Evolutionary conservation across 1,140 invertebrate species (phyloP).

Genomic region (Melitaea cinxia): DNA sequence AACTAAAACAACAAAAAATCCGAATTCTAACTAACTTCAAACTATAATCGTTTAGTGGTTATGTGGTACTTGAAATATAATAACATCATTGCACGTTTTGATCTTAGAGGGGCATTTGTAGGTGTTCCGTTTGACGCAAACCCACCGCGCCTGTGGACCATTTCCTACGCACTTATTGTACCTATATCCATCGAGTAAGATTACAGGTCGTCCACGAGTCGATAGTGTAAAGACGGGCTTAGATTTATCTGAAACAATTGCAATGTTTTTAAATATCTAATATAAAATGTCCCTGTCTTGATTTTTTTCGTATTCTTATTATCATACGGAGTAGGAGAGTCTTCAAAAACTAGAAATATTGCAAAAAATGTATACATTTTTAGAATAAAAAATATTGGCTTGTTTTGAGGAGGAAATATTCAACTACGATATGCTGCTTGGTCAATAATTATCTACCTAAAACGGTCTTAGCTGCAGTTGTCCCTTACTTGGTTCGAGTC

Average conservation of each 20-base stretch:
- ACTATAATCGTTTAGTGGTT: slow-evolving; percentile 12
- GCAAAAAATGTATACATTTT: too few species aligned
- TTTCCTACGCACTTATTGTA: slow-evolving; percentile 32
- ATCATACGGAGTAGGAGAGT: too few species aligned
- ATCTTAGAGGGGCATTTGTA: slow-evolving; percentile 24
- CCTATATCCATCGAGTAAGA: slow-evolving; percentile 51
- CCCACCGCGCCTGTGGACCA: slow-evolving; percentile 39
- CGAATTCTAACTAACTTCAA: neutral
- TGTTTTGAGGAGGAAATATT: too few species aligned
- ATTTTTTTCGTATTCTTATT: too few species aligned
- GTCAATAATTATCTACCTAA: too few species aligned
- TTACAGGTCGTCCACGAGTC: slow-evolving; percentile 43
- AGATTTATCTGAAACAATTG: slow-evolving; percentile 18
- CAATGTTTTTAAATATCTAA: neutral
- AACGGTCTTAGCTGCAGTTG: too few species aligned
- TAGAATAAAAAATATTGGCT: too few species aligned
- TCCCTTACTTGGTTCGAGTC: too few species aligned
- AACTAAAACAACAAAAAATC: slow-evolving; percentile 4
- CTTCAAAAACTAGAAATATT: too few species aligned
- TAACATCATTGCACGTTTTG: slow-evolving; percentile 19
- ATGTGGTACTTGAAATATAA: slow-evolving; percentile 14
- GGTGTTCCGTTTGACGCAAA: slow-evolving; percentile 33
- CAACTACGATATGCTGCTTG: too few species aligned
- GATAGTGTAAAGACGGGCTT: slow-evolving; percentile 37
- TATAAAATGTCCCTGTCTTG: too few species aligned